These are phyloP conservation scores for Hippocampus abdominalis DNA, from an alignment of 2,113 vertebrate species.

Conservation along the genomic window DNA sequence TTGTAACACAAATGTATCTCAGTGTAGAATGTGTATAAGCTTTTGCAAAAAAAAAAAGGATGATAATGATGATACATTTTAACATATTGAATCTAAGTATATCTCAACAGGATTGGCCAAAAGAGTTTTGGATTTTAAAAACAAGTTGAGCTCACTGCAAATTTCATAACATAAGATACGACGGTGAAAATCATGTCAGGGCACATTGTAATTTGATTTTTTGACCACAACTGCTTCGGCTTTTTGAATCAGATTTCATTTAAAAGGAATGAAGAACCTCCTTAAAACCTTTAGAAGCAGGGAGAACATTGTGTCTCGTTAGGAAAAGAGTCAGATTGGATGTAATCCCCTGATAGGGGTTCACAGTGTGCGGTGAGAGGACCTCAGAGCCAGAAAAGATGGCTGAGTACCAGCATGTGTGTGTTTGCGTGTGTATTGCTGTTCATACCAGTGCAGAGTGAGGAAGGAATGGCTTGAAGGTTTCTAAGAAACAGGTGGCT, in stretches of 20 bases:
- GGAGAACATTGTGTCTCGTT: slow-evolving; percentile 52
- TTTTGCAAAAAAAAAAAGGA: no score
- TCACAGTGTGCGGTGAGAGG: slow-evolving; percentile 44
- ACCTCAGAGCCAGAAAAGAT: slow-evolving; percentile 43
- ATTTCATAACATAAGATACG: not conserved
- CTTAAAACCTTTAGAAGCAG: slow-evolving; percentile 8
- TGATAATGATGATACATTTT: no score
- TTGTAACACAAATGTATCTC: not conserved
- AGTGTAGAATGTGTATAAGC: not conserved
- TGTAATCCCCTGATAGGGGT: slow-evolving; percentile 53
- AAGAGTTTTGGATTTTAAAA: no score
- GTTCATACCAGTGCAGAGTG: slow-evolving; percentile 14
- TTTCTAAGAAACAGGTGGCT: slow-evolving; percentile 64
- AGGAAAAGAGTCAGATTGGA: slow-evolving; percentile 26
- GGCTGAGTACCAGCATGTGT: slow-evolving; percentile 62
- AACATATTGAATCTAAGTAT: no score
- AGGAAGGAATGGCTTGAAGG: slow-evolving; percentile 37
- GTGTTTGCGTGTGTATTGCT: slow-evolving; percentile 27
- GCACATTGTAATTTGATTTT: not conserved
- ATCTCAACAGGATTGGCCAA: no score
- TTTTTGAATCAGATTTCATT: not conserved
- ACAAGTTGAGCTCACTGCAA: no score
- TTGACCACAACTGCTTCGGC: not conserved
- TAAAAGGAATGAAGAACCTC: not conserved
- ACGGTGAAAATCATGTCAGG: not conserved